phyloP scores from a whole-genome alignment of 2,888 invertebrate species.

The Nomada fucata region DNA sequence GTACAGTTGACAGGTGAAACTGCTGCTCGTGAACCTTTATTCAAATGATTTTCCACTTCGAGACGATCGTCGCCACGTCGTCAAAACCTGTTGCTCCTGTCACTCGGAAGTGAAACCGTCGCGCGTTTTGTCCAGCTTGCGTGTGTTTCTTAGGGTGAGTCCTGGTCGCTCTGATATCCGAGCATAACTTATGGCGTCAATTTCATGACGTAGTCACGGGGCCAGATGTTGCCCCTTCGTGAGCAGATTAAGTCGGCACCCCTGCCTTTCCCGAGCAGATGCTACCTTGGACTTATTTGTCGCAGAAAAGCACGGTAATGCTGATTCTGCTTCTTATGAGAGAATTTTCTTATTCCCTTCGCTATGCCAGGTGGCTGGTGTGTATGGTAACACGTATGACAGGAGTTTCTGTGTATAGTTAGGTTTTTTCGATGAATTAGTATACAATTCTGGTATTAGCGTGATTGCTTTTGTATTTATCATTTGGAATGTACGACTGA shows the following conservation, averaged over 20 bases:
- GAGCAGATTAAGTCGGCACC: constrained; percentile 9
- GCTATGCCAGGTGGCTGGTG: background rate
- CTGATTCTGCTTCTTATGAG: constrained; percentile 5
- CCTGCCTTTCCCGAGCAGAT: constrained; percentile 35
- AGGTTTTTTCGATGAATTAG: background rate
- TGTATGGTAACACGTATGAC: background rate
- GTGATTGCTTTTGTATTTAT: background rate
- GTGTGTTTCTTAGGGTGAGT: background rate
- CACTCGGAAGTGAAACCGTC: constrained; percentile 53
- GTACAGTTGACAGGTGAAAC: constrained; percentile 13
- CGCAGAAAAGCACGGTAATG: background rate
- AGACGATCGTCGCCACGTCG: background rate
- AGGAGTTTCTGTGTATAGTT: background rate
- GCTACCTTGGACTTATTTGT: constrained; percentile 1
- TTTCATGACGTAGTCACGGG: constrained; percentile 37
- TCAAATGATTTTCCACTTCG: constrained; percentile 4
- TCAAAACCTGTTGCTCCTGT: constrained; percentile 57
- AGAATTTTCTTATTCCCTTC: no score
- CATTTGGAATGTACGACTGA: background rate
- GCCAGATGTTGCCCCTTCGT: constrained; percentile 44
- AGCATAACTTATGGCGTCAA: constrained; percentile 56
- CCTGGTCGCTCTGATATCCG: constrained; percentile 1
- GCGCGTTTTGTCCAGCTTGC: constrained; percentile 17
- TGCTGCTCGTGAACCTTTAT: background rate
- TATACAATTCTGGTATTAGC: no score